These are phyloP conservation scores for Pararge aegeria DNA, from an alignment of 1,140 invertebrate genomes.

Conservation along the genomic window DNA sequence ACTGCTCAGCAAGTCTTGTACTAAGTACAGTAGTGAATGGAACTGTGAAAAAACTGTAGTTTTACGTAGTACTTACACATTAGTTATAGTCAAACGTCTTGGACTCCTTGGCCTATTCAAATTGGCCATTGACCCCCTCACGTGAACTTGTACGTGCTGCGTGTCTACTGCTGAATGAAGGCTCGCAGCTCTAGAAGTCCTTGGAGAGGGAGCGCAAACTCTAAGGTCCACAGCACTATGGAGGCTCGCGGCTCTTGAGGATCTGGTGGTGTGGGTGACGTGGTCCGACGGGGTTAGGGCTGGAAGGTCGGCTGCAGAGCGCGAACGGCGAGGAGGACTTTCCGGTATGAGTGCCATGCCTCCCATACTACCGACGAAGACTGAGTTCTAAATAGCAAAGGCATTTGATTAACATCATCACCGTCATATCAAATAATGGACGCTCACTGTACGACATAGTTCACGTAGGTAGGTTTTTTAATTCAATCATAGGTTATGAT, in stretches of 20 bases:
- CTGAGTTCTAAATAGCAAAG: constrained; percentile 85
- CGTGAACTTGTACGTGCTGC: constrained; percentile 65
- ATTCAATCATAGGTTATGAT: too few species aligned
- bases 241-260: constrained; percentile 63
- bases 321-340: constrained; percentile 84
- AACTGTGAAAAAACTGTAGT: too few species aligned
- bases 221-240: constrained; percentile 66
- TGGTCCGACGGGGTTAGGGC: constrained; percentile 82
- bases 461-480: too few species aligned
- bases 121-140: constrained; percentile 55
- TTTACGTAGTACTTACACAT: constrained; percentile 45
- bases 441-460: too few species aligned
- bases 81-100: constrained; percentile 64
- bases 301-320: constrained; percentile 91
- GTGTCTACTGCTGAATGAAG: constrained; percentile 64
- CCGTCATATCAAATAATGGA: too few species aligned
- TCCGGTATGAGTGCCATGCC: constrained; percentile 81
- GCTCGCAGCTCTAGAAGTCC: constrained; percentile 61
- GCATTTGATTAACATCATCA: background rate
- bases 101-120: constrained; percentile 63
- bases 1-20: too few species aligned
- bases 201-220: constrained; percentile 56
- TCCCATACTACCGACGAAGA: constrained; percentile 88
- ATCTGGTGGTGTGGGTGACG: constrained; percentile 48
- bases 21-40: too few species aligned